A percentile compares a stretch with the other conserved stretches of the same genome.
Conservation (phyloP, 2,113 vertebrate genomes). For the Mellivora capensis region DNA sequence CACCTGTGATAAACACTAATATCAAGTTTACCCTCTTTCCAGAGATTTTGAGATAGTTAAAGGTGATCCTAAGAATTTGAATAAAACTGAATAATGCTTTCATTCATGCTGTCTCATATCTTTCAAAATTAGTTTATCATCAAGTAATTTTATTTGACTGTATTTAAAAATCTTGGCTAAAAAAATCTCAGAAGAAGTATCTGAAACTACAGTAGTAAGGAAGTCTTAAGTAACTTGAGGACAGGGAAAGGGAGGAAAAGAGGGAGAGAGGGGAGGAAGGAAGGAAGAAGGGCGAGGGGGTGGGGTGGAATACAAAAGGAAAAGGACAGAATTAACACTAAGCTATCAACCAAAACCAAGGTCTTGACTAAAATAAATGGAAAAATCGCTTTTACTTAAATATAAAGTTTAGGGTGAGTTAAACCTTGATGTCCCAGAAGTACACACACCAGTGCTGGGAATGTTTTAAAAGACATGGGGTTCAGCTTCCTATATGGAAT, state of each 20-base stretch:
- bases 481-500: neutral
- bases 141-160: neutral
- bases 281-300: neutral
- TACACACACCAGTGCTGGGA: neutral
- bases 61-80: neutral
- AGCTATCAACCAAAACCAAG: neutral
- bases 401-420: neutral
- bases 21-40: neutral
- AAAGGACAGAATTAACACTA: neutral
- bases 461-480: neutral
- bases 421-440: neutral
- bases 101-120: neutral
- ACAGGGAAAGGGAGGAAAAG: neutral
- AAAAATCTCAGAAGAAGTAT: neutral
- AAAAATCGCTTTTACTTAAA: neutral
- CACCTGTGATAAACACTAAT: neutral
- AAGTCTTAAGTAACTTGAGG: neutral
- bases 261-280: neutral
- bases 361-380: neutral
- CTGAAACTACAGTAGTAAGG: neutral
- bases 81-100: neutral
- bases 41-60: neutral
- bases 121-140: conserved; percentile 6
- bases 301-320: neutral
- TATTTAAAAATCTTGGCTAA: neutral